These are phyloP conservation scores for Pelagia noctiluca DNA, from an alignment of 30 jellyfish, hydroid and myxozoan species.

Conservation along the genomic window DNA sequence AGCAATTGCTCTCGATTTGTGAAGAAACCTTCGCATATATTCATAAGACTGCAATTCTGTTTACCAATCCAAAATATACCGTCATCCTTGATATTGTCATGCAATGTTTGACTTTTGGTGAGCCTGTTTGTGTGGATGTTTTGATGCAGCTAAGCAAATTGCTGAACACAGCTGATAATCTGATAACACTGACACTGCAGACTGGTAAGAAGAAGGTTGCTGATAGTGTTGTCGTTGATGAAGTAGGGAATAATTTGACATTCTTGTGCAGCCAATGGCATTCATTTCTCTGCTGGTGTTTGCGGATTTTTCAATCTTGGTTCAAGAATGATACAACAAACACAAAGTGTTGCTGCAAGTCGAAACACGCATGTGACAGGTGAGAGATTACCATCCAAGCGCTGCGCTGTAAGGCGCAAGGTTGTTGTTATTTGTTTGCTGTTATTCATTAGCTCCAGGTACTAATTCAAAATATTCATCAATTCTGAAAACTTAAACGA, in stretches of 20 bases:
- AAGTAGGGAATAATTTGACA: conserved; percentile 4
- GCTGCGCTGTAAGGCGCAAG: no score
- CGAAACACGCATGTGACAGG: conserved; percentile 27
- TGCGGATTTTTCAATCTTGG: conserved; percentile 36
- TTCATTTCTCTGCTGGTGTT: conserved; percentile 59
- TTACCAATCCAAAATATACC: conserved; percentile 43
- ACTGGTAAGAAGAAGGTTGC: not conserved
- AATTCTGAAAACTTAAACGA: no score
- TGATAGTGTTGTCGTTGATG: conserved; percentile 1
- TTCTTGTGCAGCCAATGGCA: conserved; percentile 38
- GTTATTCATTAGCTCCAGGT: no score
- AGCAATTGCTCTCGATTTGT: conserved; percentile 14
- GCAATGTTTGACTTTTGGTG: conserved; percentile 25
- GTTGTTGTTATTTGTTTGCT: no score
- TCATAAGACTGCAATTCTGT: conserved; percentile 13
- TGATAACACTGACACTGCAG: not conserved
- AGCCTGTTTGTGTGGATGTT: conserved; percentile 42
- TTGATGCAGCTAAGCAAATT: not conserved
- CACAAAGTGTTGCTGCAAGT: conserved; percentile 29
- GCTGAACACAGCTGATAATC: conserved; percentile 13
- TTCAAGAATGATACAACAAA: conserved; percentile 15
- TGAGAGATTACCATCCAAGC: no score
- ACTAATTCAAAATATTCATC: no score
- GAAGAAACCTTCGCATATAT: conserved; percentile 21
- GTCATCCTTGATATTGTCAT: conserved; percentile 44